Evolutionary conservation across 1,140 invertebrate genomes (phyloP).

Genomic region (Helicoverpa zea): DNA sequence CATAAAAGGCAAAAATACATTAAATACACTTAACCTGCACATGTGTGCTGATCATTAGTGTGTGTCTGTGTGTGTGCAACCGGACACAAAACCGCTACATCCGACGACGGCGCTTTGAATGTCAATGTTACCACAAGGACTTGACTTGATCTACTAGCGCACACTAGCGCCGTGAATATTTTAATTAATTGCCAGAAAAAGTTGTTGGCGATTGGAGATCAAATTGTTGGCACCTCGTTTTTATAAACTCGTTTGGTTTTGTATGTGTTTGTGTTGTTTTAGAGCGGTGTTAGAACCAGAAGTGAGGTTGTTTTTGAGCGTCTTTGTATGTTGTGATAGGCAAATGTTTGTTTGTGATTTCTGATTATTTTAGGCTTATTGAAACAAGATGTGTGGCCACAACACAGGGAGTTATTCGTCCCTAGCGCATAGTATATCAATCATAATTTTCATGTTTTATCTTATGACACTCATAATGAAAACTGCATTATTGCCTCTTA

Average conservation of each 20-base stretch:
- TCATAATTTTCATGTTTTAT: too few relatives aligned
- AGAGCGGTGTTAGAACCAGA: neutral
- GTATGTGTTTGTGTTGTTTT: neutral
- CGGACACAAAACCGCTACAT: slow-evolving; percentile 47
- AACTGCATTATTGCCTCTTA: neutral
- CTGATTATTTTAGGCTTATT: too few relatives aligned
- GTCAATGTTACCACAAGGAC: slow-evolving; percentile 32
- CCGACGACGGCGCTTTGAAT: slow-evolving; percentile 44
- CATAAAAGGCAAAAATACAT: slow-evolving; percentile 26
- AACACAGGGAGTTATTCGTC: too few relatives aligned
- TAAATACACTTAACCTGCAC: neutral
- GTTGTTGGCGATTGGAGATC: neutral
- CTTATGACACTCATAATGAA: too few relatives aligned
- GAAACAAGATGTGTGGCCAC: too few relatives aligned
- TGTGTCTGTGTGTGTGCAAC: slow-evolving; percentile 29
- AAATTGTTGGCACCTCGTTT: neutral
- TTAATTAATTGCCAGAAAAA: slow-evolving; percentile 33
- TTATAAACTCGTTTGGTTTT: neutral
- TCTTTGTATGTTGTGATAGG: too few relatives aligned
- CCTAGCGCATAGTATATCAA: too few relatives aligned
- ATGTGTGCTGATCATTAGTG: neutral
- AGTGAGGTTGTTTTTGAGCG: too few relatives aligned
- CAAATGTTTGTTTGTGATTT: too few relatives aligned
- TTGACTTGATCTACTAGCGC: slow-evolving; percentile 22
- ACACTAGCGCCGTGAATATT: slow-evolving; percentile 3